These are phyloP conservation scores for Saccostrea cuccullata DNA, from an alignment of 1,140 invertebrate genomes.

Conservation along the genomic window DNA sequence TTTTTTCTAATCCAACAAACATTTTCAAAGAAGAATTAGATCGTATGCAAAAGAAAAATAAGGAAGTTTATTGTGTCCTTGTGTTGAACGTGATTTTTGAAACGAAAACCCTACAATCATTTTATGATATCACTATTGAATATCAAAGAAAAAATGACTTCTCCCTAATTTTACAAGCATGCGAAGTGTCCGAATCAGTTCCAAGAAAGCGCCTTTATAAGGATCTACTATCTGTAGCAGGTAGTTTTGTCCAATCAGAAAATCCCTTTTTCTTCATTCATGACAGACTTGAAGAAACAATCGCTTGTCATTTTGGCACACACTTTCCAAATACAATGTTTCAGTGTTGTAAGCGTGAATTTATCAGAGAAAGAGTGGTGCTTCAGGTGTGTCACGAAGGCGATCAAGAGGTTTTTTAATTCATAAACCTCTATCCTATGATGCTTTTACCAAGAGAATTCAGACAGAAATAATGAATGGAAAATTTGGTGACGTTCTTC, in stretches of 20 bases:
- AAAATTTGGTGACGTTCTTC: neutral
- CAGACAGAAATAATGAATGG: neutral
- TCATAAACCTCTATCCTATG: neutral
- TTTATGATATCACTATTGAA: neutral
- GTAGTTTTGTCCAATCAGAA: neutral
- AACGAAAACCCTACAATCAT: neutral
- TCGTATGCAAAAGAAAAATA: neutral
- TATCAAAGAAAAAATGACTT: neutral
- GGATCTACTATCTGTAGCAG: neutral
- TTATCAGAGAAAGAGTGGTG: neutral
- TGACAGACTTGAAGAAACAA: neutral
- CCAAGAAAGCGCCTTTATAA: neutral
- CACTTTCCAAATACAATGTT: neutral
- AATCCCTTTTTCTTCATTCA: neutral
- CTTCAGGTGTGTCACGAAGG: neutral
- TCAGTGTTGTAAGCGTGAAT: neutral
- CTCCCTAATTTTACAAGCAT: neutral
- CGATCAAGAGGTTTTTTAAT: conserved; percentile 4
- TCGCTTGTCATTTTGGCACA: neutral
- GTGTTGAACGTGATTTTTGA: neutral
- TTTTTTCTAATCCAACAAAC: neutral
- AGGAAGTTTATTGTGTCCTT: neutral
- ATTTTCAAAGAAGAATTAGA: neutral
- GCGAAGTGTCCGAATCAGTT: neutral
- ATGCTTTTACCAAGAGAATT: neutral